Evolutionary conservation across 2,797 vertebrate genomes (phyloP).

Genomic region (Pipistrellus kuhlii): DNA sequence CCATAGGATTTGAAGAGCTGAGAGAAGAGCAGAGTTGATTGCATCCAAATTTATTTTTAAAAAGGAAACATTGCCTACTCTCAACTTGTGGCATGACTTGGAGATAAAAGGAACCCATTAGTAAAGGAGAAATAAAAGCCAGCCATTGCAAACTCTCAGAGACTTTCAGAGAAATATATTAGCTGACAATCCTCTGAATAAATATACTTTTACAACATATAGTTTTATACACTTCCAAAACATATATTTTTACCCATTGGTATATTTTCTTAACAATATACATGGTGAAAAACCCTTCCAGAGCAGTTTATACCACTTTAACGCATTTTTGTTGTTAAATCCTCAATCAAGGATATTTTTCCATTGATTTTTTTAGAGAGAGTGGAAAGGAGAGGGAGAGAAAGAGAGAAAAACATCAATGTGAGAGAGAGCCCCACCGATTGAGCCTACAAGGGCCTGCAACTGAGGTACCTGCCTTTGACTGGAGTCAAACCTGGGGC

Average conservation of each 20-base stretch:
- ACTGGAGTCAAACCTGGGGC: too few relatives aligned
- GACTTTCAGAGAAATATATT: neutral
- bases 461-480: too few relatives aligned
- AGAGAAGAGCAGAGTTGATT: neutral
- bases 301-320: neutral
- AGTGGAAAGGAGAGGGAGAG: too few relatives aligned
- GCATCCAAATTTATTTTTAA: neutral
- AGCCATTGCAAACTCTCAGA: neutral
- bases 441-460: too few relatives aligned
- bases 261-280: neutral
- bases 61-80: neutral
- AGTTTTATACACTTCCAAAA: neutral
- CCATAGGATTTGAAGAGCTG: neutral
- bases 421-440: too few relatives aligned
- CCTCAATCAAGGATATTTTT: too few relatives aligned
- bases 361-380: too few relatives aligned
- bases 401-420: too few relatives aligned
- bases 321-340: neutral
- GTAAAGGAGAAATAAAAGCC: neutral
- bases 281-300: constrained; percentile 13
- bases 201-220: neutral
- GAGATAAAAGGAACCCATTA: neutral
- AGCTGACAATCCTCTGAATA: neutral
- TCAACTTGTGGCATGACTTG: neutral
- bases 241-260: neutral